phyloP scores from a whole-genome alignment of 2,888 invertebrate genomes.

The Heliothis peltigera region DNA sequence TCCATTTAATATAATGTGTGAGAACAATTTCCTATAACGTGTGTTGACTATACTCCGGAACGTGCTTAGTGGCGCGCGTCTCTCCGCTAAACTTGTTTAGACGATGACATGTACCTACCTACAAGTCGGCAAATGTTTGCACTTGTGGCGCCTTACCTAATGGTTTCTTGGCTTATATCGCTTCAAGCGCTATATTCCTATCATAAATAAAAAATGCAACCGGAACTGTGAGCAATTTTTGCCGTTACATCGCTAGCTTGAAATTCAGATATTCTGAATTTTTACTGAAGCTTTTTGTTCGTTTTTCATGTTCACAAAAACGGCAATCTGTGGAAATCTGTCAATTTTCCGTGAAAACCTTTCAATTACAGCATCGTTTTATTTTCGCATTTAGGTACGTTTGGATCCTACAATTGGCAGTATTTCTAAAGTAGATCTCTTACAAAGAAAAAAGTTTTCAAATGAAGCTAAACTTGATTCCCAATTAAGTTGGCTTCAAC shows the following conservation, averaged over 20 bases:
- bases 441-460: slow-evolving; percentile 27
- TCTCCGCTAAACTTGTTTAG: slow-evolving; percentile 48
- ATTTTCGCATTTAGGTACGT: slow-evolving; percentile 1
- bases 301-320: slow-evolving; percentile 29
- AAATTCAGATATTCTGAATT: slow-evolving; percentile 29
- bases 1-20: slow-evolving; percentile 23
- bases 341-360: slow-evolving; percentile 20
- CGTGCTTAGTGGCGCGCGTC: slow-evolving; percentile 40
- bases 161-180: slow-evolving; percentile 38
- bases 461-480: slow-evolving; percentile 17
- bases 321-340: slow-evolving; percentile 17
- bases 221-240: slow-evolving; percentile 8
- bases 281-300: slow-evolving; percentile 22
- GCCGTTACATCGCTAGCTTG: background rate
- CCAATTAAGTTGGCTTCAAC: slow-evolving; percentile 6
- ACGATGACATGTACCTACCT: slow-evolving; percentile 31
- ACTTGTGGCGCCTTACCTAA: slow-evolving; percentile 42
- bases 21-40: slow-evolving; percentile 36
- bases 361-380: slow-evolving; percentile 18
- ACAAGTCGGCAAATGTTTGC: slow-evolving; percentile 56
- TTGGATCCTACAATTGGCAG: background rate
- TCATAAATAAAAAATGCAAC: slow-evolving; percentile 25
- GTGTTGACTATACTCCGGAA: slow-evolving; percentile 28
- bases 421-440: slow-evolving; percentile 13
- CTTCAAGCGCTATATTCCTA: slow-evolving; percentile 13